Percentiles rank a stretch among this genome's conserved stretches.
Evolutionary conservation across 2,797 vertebrate genomes (phyloP).

Genomic region (Pygocentrus nattereri): DNA sequence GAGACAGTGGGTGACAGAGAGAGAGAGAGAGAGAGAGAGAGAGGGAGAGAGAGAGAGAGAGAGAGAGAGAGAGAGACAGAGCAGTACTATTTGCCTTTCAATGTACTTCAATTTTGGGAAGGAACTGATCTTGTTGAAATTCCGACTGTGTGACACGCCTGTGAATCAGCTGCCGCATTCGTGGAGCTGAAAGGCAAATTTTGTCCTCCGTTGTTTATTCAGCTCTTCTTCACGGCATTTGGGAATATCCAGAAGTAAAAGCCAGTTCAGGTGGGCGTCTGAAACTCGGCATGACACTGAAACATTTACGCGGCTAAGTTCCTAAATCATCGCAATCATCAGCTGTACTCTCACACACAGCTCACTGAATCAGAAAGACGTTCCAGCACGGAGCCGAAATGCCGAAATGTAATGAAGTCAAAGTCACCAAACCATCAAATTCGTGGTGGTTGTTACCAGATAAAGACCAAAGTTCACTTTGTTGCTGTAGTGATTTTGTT

Average conservation of each 20-base stretch:
- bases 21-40: not conserved
- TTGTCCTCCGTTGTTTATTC: constrained; percentile 4
- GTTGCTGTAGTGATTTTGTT: too few species aligned
- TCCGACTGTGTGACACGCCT: constrained; percentile 52
- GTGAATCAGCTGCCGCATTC: constrained; percentile 31
- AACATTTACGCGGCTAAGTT: not conserved
- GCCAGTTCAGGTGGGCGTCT: not conserved
- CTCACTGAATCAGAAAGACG: not conserved
- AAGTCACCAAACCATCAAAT: not conserved
- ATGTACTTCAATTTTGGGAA: constrained; percentile 42
- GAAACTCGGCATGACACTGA: not conserved
- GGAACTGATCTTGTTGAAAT: constrained; percentile 62
- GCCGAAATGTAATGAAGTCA: too few species aligned
- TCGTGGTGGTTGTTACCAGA: too few species aligned
- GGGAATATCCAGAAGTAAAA: constrained; percentile 33
- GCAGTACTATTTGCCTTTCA: constrained; percentile 52
- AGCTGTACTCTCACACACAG: not conserved
- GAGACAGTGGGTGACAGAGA: not conserved
- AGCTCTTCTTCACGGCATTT: not conserved
- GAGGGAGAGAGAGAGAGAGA: not conserved
- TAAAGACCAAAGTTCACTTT: too few species aligned
- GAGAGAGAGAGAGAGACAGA: not conserved
- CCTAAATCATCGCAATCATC: not conserved
- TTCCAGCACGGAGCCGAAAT: not conserved
- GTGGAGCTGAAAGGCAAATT: constrained; percentile 47